Base-by-base conservation (phyloP, 2,113 vertebrate species). In the Hemiprocne comata region DNA sequence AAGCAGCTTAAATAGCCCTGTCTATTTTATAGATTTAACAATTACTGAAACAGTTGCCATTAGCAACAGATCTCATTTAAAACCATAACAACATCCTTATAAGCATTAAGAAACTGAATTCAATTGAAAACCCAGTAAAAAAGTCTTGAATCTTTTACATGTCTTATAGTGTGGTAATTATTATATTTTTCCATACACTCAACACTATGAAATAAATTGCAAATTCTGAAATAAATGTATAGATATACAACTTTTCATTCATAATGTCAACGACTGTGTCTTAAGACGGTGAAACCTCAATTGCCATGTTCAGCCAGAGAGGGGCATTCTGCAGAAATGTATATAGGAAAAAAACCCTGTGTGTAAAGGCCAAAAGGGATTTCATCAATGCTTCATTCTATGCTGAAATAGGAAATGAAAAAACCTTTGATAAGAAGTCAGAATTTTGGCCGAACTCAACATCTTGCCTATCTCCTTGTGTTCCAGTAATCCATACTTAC, bases 1-100 rank as follows among this genome's bases (percentile, higher is more conserved):
- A 90, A 90, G 36, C 14, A 24, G 7, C 48, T 95, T 86, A 97
- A 92, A 89, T 87, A 94, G 25, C 7, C 18, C 34, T 51, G 15
- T 91, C 73, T 87, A 57, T 91, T 94, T 82, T 91, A 92, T 81
- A 85, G 81, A 95, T 92, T 93, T 96, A 95, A 53, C 71, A 89
- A 40, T 96, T 91, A 93, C 71, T 87, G 87, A 92, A 93, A 73
- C 14, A 85, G 66, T 91, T 96, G 38, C 90, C 14, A 8, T 73
- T 96, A 79, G 70, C 70, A 97, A 96, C 65, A 94, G 53, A 78
- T 95, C 44, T 93, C 44, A 95, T 94, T 95, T 91, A 92, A 94
- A 94, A 76, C 34, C 65, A 51, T 93, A 95, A 87, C 29, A 89
- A 95, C 17, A 19, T 89, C 51, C 77, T 89, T 77, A 72, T 31